Percentiles rank a stretch among this genome's conserved stretches.
These are phyloP conservation scores for Cygnus atratus DNA, from an alignment of 2,113 vertebrate species.

Conservation along the genomic window DNA sequence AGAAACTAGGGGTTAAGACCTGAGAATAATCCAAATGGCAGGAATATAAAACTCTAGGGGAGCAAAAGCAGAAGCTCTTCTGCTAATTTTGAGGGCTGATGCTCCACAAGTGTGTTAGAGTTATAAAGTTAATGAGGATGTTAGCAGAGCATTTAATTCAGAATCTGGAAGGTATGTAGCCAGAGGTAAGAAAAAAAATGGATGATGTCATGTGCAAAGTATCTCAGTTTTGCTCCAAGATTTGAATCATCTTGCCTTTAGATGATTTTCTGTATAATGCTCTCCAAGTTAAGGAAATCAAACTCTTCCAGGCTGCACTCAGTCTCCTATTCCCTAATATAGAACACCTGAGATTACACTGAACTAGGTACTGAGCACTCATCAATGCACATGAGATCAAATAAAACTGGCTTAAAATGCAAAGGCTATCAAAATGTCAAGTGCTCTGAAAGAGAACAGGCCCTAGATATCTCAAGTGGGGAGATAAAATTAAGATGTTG, in stretches of 20 bases:
- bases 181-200: not conserved
- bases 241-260: not conserved
- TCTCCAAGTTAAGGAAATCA: not conserved
- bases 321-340: not conserved
- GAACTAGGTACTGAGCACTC: not conserved
- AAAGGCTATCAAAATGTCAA: conserved; percentile 54
- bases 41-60: not conserved
- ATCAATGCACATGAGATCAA: not conserved
- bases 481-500: not conserved
- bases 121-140: not conserved
- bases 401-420: not conserved
- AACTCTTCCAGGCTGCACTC: not conserved
- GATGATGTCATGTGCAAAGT: not conserved
- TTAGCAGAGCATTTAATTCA: not conserved
- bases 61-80: not conserved
- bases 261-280: not conserved
- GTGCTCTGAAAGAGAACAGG: not conserved
- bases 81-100: not conserved
- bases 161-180: not conserved
- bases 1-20: not conserved
- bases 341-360: not conserved
- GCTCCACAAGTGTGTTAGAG: not conserved
- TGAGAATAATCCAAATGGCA: not conserved
- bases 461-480: not conserved
- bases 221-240: not conserved